Conservation (phyloP, 2,797 vertebrate genomes). For the Cercopithecus hamlyni region DNA sequence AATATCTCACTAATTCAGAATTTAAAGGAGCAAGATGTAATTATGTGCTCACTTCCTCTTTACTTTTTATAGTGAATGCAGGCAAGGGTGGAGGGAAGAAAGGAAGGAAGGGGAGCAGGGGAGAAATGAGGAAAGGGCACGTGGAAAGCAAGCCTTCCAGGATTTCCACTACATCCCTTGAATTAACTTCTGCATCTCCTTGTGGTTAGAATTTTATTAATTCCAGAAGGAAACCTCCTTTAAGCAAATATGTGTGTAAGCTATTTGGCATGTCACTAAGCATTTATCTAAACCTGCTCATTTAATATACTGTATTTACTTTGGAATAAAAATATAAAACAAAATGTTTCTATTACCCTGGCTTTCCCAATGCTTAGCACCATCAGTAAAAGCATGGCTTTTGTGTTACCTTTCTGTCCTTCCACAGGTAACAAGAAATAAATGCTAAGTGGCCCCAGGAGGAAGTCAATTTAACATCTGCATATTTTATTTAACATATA, state of each 20-base stretch:
- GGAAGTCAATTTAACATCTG: not conserved
- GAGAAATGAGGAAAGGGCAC: not conserved
- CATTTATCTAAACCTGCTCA: not conserved
- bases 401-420: not conserved
- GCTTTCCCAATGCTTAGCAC: not conserved
- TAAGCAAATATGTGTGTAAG: not conserved
- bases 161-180: not conserved
- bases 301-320: not conserved
- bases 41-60: not conserved
- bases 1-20: not conserved
- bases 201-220: slow-evolving; percentile 45
- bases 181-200: not conserved
- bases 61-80: not conserved
- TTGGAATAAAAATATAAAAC: slow-evolving; percentile 23
- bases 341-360: not conserved
- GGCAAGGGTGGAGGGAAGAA: not conserved
- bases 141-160: not conserved
- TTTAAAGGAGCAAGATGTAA: not conserved
- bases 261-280: not conserved
- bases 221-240: slow-evolving; percentile 14
- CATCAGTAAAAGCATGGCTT: not conserved
- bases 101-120: too few relatives aligned
- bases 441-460: not conserved
- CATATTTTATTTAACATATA: not conserved
- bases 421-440: not conserved